Evolutionary conservation across 2,113 vertebrate species (phyloP).

Genomic region (Abramis brama): DNA sequence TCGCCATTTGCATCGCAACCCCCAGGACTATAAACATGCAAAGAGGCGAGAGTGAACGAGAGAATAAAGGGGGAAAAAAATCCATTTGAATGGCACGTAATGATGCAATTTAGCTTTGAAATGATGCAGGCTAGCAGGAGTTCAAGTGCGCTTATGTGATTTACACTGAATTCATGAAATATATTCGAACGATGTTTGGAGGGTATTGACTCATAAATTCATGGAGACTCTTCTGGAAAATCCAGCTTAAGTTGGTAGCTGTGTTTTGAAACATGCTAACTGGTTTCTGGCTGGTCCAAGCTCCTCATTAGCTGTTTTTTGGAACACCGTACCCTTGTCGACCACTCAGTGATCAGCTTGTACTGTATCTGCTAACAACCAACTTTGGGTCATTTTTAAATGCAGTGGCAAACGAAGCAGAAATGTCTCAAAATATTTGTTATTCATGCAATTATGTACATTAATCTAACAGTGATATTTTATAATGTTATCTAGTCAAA

Average conservation of each 20-base stretch:
- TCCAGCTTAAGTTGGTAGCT: neutral
- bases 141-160: slow-evolving; percentile 37
- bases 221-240: slow-evolving; percentile 25
- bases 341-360: too few species aligned
- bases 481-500: too few species aligned
- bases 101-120: slow-evolving; percentile 54
- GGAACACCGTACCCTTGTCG: neutral
- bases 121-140: slow-evolving; percentile 42
- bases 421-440: too few species aligned
- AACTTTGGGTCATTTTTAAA: too few species aligned
- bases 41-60: slow-evolving; percentile 27
- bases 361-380: too few species aligned
- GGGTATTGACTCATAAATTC: slow-evolving; percentile 24
- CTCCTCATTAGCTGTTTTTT: neutral
- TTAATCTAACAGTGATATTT: too few species aligned
- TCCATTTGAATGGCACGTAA: slow-evolving; percentile 40
- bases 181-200: slow-evolving; percentile 45
- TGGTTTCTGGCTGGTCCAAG: neutral
- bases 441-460: too few species aligned
- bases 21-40: slow-evolving; percentile 45
- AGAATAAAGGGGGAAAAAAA: slow-evolving; percentile 17
- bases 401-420: too few species aligned
- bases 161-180: slow-evolving; percentile 46
- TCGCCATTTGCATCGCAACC: slow-evolving; percentile 64
- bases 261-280: slow-evolving; percentile 11